These are phyloP conservation scores for Apamea anceps DNA, from an alignment of 2,888 invertebrate genomes.

Conservation along the genomic window DNA sequence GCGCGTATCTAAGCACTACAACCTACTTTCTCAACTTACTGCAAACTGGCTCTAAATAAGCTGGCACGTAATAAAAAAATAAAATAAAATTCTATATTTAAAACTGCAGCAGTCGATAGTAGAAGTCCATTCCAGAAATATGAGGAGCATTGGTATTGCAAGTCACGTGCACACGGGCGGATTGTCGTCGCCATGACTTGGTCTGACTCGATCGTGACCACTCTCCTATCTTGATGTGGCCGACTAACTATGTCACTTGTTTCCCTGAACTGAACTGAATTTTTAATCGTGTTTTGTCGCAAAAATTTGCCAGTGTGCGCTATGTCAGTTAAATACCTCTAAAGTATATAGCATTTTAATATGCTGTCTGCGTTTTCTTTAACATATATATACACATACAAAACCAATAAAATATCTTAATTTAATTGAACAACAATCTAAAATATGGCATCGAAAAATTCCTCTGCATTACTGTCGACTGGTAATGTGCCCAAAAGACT, in stretches of 20 bases:
- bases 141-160: conserved; percentile 50
- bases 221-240: conserved; percentile 66
- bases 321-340: not conserved
- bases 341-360: not conserved
- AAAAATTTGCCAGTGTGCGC: not conserved
- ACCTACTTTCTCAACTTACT: conserved; percentile 46
- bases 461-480: not conserved
- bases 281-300: conserved; percentile 16
- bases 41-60: conserved; percentile 22
- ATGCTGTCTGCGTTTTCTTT: not conserved
- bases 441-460: not conserved
- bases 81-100: conserved; percentile 17
- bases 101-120: conserved; percentile 15
- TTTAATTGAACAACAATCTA: too few species aligned
- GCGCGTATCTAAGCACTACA: conserved; percentile 30
- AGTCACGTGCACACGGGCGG: conserved; percentile 65
- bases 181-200: conserved; percentile 70
- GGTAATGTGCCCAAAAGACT: not conserved
- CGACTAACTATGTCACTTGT: conserved; percentile 29
- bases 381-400: not conserved
- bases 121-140: conserved; percentile 39
- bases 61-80: conserved; percentile 8
- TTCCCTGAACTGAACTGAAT: conserved; percentile 43
- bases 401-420: not conserved
- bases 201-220: conserved; percentile 72